These are phyloP conservation scores for Cichladusa arquata DNA, from an alignment of 2,113 vertebrate genomes.

Conservation along the genomic window DNA sequence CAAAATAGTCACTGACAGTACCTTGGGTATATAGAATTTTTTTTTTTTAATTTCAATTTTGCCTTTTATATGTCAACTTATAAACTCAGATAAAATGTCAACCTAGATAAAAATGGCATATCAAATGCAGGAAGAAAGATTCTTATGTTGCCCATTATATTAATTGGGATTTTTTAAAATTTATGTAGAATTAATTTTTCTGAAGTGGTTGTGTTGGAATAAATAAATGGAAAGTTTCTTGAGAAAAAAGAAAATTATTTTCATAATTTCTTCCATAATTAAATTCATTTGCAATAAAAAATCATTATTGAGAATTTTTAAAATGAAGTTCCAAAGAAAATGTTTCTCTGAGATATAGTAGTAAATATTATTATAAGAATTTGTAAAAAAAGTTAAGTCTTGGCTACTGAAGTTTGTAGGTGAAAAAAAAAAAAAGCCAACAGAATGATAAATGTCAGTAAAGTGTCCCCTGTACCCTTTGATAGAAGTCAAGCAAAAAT, in stretches of 20 bases:
- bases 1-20: neutral
- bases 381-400: neutral
- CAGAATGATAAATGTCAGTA: neutral
- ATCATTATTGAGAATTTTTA: neutral
- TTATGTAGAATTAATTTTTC: neutral
- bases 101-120: neutral
- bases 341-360: accelerated
- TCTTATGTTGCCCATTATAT: neutral
- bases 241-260: neutral
- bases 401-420: neutral
- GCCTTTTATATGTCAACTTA: neutral
- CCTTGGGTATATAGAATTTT: neutral
- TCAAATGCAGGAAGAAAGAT: neutral
- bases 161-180: neutral
- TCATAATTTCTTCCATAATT: neutral
- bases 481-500: neutral
- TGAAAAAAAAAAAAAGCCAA: accelerated
- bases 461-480: neutral
- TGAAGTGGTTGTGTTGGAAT: neutral
- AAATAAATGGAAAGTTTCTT: neutral
- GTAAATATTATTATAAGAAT: neutral
- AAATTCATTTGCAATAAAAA: neutral
- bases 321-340: neutral
- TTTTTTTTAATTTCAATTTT: neutral
- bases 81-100: neutral